Evolutionary conservation across 64 coral and sea anemone species (phyloP), one percentile per base, ranked within the genome.

Genomic region (Montipora foliosa): DNA sequence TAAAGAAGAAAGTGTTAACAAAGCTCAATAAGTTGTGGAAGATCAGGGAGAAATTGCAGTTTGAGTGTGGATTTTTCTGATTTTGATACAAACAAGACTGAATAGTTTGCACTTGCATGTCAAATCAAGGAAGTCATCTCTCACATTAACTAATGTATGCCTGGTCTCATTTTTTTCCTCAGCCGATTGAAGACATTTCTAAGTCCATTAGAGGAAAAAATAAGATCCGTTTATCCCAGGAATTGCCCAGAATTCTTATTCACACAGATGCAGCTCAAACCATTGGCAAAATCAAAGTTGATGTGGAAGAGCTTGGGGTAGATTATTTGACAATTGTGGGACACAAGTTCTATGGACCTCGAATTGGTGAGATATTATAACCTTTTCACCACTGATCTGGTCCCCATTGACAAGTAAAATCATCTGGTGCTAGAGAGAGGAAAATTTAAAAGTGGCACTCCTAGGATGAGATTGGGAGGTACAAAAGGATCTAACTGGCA

Each of bases 281-380:
- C 13, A 89, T 99, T 87, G 98, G 98, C 4, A 99, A 99, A 80
- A 94, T 99, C 51, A 90, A 89, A 92, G 95, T 99, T 70, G 90
- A 99, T 79, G 89, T 99, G 15, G 67, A 75, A 1, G 87, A 99
- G 16, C 67, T 96, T 12, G 95, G 90, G 58, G 92, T 99, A 14
- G 98, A 99, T 71, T 99, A 94, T 59, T 92, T 99, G 0, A 99
- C 98, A 8, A 79, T 99, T 76, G 98, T 96, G 51, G 98, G 98
- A 20, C 98, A 99, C 67, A 99, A 99, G 51, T 99, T 99, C 87
- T 99, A 99, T 88, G 98, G 88, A 73, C 98, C 98, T 22, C 94
- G 97, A 87, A 99, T 99, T 92, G 97, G 97, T 99, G 79, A 19
- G 62, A 58, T 10, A 10, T 1, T 37, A 37, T 37, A 37, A 37